A percentile compares a stretch with the other conserved stretches of the same genome.
Conservation (phyloP, 2,113 vertebrate species). For the Athene noctua region DNA sequence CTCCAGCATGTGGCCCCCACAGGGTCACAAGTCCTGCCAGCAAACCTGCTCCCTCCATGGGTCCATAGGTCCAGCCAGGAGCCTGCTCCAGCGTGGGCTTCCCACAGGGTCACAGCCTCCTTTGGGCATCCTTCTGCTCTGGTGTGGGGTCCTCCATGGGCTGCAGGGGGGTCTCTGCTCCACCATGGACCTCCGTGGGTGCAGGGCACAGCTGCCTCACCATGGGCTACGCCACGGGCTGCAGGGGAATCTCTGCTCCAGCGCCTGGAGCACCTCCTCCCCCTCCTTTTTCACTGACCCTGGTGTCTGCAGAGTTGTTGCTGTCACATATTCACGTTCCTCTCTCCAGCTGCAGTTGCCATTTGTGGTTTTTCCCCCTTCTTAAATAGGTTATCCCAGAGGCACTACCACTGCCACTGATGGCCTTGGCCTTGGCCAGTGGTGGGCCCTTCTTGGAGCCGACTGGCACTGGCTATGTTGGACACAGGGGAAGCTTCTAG, state of each 20-base stretch:
- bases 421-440: neutral
- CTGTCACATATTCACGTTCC: neutral
- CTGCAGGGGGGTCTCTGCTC: neutral
- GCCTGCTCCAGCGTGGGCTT: neutral
- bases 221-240: neutral
- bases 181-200: neutral
- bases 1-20: neutral
- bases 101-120: neutral
- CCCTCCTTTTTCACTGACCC: neutral
- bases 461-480: neutral
- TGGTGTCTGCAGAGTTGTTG: neutral
- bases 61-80: neutral
- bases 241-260: neutral
- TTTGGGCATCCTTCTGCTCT: neutral
- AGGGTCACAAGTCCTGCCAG: neutral
- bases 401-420: no score
- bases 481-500: no score
- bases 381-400: neutral
- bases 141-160: neutral
- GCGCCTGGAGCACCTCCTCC: neutral
- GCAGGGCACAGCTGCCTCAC: neutral
- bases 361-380: neutral
- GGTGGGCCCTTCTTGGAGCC: neutral
- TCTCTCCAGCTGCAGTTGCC: neutral
- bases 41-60: neutral